Conservation (phyloP, 2,797 vertebrate genomes). For the Anguilla pacifica region DNA sequence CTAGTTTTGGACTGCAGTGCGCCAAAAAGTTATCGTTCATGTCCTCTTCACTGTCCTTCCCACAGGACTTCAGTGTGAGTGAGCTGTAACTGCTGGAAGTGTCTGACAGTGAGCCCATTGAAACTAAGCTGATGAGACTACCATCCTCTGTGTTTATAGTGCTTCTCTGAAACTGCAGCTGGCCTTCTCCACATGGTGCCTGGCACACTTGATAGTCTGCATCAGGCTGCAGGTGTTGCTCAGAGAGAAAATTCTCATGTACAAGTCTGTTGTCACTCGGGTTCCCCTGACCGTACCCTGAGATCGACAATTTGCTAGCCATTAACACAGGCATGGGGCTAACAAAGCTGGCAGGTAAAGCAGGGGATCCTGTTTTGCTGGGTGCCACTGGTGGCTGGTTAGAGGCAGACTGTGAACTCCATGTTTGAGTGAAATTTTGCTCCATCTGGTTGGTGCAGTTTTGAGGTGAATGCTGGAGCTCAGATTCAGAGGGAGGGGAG, state of each 20-base stretch:
- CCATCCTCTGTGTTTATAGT: slow-evolving; percentile 89
- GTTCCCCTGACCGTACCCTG: slow-evolving; percentile 84
- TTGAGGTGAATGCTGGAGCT: slow-evolving; percentile 91
- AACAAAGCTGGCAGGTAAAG: slow-evolving; percentile 80
- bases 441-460: slow-evolving; percentile 76
- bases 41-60: slow-evolving; percentile 92
- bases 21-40: slow-evolving; percentile 94
- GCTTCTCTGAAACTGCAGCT: slow-evolving; percentile 93
- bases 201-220: slow-evolving; percentile 91
- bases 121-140: slow-evolving; percentile 95
- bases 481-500: slow-evolving; percentile 91
- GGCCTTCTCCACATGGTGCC: slow-evolving; percentile 86
- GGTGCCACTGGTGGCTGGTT: slow-evolving; percentile 75
- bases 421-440: slow-evolving; percentile 82
- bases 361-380: slow-evolving; percentile 77
- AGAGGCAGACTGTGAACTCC: slow-evolving; percentile 78
- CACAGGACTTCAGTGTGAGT: slow-evolving; percentile 93
- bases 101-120: slow-evolving; percentile 91
- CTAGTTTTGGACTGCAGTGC: slow-evolving; percentile 97
- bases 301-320: slow-evolving; percentile 77
- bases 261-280: slow-evolving; percentile 86
- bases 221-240: slow-evolving; percentile 76
- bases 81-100: slow-evolving; percentile 96
- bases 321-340: slow-evolving; percentile 69
- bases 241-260: slow-evolving; percentile 87